Conservation (phyloP, 2,113 vertebrate genomes). For the Scartelaos histophorus region DNA sequence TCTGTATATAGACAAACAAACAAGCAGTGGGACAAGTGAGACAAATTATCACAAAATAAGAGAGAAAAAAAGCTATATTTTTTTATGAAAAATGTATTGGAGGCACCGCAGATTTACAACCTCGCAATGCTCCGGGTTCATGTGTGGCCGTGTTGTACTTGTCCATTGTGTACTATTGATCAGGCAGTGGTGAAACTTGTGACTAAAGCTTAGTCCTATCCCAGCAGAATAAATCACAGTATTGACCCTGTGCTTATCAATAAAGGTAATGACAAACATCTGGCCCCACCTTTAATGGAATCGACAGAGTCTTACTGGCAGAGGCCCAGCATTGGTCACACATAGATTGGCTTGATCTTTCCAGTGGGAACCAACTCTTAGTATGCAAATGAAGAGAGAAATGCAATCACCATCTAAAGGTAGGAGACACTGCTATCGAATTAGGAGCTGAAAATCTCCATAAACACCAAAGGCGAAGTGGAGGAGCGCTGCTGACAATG, state of each 20-base stretch:
- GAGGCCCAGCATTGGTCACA: slow-evolving; percentile 58
- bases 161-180: slow-evolving; percentile 79
- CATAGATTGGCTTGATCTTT: slow-evolving; percentile 78
- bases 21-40: background rate
- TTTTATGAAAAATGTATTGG: background rate
- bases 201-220: slow-evolving; percentile 78
- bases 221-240: slow-evolving; percentile 79
- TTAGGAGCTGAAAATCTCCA: slow-evolving; percentile 54
- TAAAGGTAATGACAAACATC: slow-evolving; percentile 83
- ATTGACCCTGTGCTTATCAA: slow-evolving; percentile 80
- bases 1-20: background rate
- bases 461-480: slow-evolving; percentile 61
- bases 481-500: slow-evolving; percentile 63
- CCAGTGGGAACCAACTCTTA: slow-evolving; percentile 66
- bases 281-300: slow-evolving; percentile 80
- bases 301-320: slow-evolving; percentile 76
- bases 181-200: slow-evolving; percentile 73
- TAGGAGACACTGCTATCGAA: slow-evolving; percentile 52
- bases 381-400: slow-evolving; percentile 66
- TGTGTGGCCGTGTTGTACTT: slow-evolving; percentile 71
- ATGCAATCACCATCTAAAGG: slow-evolving; percentile 56
- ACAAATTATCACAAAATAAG: background rate
- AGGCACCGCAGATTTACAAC: slow-evolving; percentile 32
- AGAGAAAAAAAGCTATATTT: background rate
- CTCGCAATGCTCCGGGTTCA: slow-evolving; percentile 62